phyloP scores from a whole-genome alignment of 2,797 vertebrate genomes.

The Tadarida brasiliensis region DNA sequence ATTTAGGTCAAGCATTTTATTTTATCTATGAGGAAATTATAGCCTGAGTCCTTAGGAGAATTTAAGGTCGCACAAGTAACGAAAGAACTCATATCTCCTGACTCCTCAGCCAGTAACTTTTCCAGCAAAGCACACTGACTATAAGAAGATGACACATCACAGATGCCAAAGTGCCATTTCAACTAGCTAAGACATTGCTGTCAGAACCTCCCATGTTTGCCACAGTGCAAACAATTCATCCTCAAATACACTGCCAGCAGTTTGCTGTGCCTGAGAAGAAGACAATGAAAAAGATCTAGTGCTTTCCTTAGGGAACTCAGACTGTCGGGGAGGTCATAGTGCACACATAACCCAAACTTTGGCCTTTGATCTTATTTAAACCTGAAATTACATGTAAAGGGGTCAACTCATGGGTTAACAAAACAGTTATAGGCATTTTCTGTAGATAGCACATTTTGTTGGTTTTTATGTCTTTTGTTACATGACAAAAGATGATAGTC shows the following conservation, averaged over 20 bases:
- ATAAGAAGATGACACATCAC: background rate
- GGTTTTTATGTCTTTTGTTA: constrained; percentile 83
- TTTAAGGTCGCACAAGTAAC: background rate
- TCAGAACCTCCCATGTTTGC: background rate
- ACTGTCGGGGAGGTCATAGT: background rate
- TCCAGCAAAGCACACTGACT: background rate
- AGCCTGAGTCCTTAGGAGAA: background rate
- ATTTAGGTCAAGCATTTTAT: background rate
- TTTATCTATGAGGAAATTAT: background rate
- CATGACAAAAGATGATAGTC: constrained; percentile 78
- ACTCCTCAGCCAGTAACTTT: background rate
- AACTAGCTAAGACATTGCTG: background rate
- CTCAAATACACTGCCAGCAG: background rate
- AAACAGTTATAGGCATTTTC: constrained; percentile 81
- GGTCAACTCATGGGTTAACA: constrained; percentile 82
- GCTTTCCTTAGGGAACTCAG: background rate
- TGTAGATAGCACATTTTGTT: constrained; percentile 77
- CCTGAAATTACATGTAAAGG: constrained; percentile 66
- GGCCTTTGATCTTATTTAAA: constrained; percentile 78
- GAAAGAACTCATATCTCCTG: background rate
- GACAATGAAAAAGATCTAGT: background rate
- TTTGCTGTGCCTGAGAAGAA: background rate
- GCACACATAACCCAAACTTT: background rate
- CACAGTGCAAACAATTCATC: background rate
- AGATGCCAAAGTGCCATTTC: background rate